These are phyloP conservation scores for Boulengeromyrus knoepffleri DNA, from an alignment of 2,113 vertebrate genomes.

Conservation along the genomic window DNA sequence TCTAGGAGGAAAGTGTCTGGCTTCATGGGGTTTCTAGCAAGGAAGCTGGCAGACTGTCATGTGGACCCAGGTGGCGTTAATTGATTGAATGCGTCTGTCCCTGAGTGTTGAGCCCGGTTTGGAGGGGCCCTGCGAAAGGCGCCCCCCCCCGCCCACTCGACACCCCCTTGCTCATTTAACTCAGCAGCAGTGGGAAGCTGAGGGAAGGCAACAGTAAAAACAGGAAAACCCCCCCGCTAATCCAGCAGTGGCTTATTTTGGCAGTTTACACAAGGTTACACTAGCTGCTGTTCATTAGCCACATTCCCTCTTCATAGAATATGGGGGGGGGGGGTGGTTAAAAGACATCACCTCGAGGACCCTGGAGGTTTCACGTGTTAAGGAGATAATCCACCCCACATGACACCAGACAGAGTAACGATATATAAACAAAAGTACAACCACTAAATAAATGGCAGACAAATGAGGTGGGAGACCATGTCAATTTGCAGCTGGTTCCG, in stretches of 20 bases:
- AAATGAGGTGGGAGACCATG: slow-evolving; percentile 18
- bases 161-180: slow-evolving; percentile 55
- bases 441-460: slow-evolving; percentile 18
- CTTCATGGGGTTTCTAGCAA: not conserved
- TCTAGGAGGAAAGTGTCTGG: not conserved
- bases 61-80: slow-evolving; percentile 27
- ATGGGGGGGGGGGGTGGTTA: not conserved
- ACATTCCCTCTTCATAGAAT: slow-evolving; percentile 25
- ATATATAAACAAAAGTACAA: not conserved
- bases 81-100: slow-evolving; percentile 58
- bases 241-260: slow-evolving; percentile 30
- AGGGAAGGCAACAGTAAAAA: slow-evolving; percentile 48
- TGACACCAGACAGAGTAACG: not conserved
- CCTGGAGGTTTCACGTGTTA: not conserved
- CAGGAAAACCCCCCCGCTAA: slow-evolving; percentile 18
- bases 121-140: slow-evolving; percentile 51
- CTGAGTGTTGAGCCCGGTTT: slow-evolving; percentile 41
- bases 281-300: slow-evolving; percentile 47
- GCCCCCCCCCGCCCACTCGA: slow-evolving; percentile 51
- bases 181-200: slow-evolving; percentile 38
- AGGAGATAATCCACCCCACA: not conserved
- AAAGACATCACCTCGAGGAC: not conserved
- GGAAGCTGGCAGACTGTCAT: not conserved
- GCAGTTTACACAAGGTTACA: slow-evolving; percentile 3
- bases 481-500: slow-evolving; percentile 48